phyloP scores from a whole-genome alignment of 64 coral and sea anemone species.

The Dendronephthya gigantea region DNA sequence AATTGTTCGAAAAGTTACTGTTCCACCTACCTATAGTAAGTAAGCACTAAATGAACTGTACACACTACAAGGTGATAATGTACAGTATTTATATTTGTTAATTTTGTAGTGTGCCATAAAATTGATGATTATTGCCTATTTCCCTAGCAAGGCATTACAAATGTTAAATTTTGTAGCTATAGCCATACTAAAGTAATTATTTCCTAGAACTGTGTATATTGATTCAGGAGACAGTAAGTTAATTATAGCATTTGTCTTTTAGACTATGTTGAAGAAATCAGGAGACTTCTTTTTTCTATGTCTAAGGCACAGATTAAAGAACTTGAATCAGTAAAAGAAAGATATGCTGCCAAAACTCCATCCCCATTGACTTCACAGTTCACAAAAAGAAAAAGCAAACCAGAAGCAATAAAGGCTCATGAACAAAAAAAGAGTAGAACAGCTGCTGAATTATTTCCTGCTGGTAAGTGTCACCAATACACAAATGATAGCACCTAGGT shows the following conservation, averaged over 20 bases:
- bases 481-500: too few species aligned
- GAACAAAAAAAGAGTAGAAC: not conserved
- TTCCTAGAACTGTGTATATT: too few species aligned
- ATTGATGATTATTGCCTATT: too few species aligned
- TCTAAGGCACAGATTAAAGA: not conserved
- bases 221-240: too few species aligned
- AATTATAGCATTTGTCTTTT: not conserved
- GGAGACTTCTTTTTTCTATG: not conserved
- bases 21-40: conserved; percentile 28
- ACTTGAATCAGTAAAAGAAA: not conserved
- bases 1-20: conserved; percentile 28
- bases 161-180: too few species aligned
- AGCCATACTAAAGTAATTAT: too few species aligned
- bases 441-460: not conserved
- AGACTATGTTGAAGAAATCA: not conserved
- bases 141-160: too few species aligned
- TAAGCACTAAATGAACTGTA: not conserved
- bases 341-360: not conserved
- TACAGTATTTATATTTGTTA: not conserved
- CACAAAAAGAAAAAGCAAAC: not conserved
- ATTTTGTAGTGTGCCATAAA: too few species aligned
- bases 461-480: not conserved
- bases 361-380: not conserved
- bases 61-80: not conserved
- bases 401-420: not conserved